Evolutionary conservation across 2,888 invertebrate genomes (phyloP).

Genomic region (Seladonia tumulorum): DNA sequence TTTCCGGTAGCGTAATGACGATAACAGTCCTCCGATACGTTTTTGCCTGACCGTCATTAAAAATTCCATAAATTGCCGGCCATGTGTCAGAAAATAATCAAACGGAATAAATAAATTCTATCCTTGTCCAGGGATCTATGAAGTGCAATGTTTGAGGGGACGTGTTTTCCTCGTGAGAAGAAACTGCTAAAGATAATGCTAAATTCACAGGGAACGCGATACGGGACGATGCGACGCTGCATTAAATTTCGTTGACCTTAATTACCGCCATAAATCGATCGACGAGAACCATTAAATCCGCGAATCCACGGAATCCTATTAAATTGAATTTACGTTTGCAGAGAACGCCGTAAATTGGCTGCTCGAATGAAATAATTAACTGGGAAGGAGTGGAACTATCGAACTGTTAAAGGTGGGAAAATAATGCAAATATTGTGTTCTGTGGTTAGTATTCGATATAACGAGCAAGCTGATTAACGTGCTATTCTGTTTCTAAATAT

Average conservation of each 20-base stretch:
- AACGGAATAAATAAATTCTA: not conserved
- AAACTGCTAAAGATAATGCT: not conserved
- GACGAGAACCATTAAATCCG: not conserved
- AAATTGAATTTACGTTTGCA: not conserved
- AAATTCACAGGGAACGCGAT: not conserved
- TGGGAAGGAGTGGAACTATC: not conserved
- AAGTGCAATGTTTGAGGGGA: not conserved
- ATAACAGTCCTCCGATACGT: conserved; percentile 23
- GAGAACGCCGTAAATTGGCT: not conserved
- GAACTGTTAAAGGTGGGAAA: not conserved
- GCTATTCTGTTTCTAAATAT: not conserved
- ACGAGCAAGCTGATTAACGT: not conserved
- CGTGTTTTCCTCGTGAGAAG: not conserved
- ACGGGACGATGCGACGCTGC: not conserved
- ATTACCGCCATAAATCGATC: not conserved
- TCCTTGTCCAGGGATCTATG: not conserved
- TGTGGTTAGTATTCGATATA: not conserved
- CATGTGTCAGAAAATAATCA: not conserved
- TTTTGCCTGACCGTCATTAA: not conserved
- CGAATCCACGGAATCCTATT: not conserved
- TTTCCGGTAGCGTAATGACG: conserved; percentile 27
- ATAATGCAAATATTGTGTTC: not conserved
- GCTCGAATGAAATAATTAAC: not conserved
- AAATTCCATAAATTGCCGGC: not conserved
- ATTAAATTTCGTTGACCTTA: not conserved